phyloP scores from a whole-genome alignment of 2,888 invertebrate genomes.

The Cephus rjabovi region DNA sequence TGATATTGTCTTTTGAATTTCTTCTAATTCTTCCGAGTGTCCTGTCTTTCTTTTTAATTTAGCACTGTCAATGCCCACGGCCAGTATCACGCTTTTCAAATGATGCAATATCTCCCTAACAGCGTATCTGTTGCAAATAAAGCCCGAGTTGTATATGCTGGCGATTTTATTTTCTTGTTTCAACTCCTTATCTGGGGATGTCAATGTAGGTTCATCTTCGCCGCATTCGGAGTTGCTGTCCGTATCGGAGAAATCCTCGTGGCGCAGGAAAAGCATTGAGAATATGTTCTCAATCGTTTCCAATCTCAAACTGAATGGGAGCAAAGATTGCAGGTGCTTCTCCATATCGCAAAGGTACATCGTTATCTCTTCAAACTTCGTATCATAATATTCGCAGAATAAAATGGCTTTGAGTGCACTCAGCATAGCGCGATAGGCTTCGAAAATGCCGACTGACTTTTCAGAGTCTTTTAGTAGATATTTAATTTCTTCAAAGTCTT shows the following conservation, averaged over 20 bases:
- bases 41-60: constrained; percentile 57
- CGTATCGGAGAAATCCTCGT: constrained; percentile 71
- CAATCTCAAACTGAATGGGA: constrained; percentile 49
- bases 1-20: constrained; percentile 40
- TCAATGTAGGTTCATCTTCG: constrained; percentile 66
- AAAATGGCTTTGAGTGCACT: constrained; percentile 50
- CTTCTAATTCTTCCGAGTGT: constrained; percentile 31
- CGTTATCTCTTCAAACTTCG: constrained; percentile 26
- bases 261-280: constrained; percentile 76
- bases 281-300: constrained; percentile 81
- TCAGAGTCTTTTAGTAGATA: constrained; percentile 38
- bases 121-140: constrained; percentile 73
- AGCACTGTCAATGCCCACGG: constrained; percentile 59
- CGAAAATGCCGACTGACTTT: constrained; percentile 38
- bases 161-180: constrained; percentile 51
- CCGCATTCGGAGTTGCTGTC: constrained; percentile 65
- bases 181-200: constrained; percentile 69
- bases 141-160: constrained; percentile 55
- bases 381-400: constrained; percentile 37
- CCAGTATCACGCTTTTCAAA: constrained; percentile 70
- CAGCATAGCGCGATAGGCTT: constrained; percentile 49
- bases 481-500: constrained; percentile 38
- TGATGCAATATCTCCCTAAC: constrained; percentile 72
- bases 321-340: constrained; percentile 37
- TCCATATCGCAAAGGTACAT: constrained; percentile 42